A percentile compares a stretch with the other conserved stretches of the same genome.
phyloP scores from a whole-genome alignment of 2,888 invertebrate genomes.

The Ormyrus pomaceus region DNA sequence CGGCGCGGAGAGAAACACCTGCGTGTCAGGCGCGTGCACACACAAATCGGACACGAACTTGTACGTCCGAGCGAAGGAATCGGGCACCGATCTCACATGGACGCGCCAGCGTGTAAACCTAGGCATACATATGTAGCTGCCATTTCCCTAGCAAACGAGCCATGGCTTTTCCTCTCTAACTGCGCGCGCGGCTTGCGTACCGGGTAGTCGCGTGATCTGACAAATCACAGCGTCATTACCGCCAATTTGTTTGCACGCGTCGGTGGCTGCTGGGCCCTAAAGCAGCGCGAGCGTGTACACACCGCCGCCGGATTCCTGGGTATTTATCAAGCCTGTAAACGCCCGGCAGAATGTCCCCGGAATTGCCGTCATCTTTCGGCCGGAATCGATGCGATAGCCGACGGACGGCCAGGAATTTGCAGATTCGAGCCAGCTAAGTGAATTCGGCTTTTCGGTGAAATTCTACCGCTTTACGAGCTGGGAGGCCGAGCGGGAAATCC shows the following conservation, averaged over 20 bases:
- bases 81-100: constrained; percentile 5
- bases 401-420: neutral
- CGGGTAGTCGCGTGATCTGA: constrained; percentile 62
- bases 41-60: neutral
- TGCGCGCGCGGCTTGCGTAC: too few relatives aligned
- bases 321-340: constrained; percentile 10
- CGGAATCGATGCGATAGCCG: constrained; percentile 11
- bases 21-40: neutral
- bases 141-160: neutral
- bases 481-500: neutral
- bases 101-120: neutral
- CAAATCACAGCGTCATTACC: constrained; percentile 73
- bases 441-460: constrained; percentile 34
- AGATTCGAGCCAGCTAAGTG: constrained; percentile 15
- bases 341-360: neutral
- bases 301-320: neutral
- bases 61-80: neutral
- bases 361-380: constrained; percentile 30
- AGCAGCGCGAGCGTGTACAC: neutral
- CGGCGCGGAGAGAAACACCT: constrained; percentile 3
- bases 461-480: constrained; percentile 30
- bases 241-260: constrained; percentile 72
- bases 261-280: neutral
- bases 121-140: neutral
- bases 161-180: neutral